Conservation (phyloP, 2,888 invertebrate species). For the Drosophila limbata region DNA sequence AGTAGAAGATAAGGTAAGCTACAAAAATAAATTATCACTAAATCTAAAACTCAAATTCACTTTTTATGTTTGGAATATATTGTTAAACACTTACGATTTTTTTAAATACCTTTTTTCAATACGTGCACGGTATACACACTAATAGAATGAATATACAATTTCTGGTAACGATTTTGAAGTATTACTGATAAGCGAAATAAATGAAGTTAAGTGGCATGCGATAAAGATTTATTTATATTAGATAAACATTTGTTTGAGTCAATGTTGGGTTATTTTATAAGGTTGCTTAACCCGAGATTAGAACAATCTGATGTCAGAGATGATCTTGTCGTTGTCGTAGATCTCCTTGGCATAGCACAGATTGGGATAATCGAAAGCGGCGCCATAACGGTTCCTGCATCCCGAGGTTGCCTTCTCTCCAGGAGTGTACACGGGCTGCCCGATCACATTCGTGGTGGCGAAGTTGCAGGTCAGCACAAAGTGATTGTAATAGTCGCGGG, state of each 20-base stretch:
- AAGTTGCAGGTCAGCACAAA: conserved; percentile 41
- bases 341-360: conserved; percentile 61
- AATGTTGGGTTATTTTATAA: background rate
- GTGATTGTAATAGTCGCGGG: conserved; percentile 36
- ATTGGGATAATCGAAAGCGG: conserved; percentile 58
- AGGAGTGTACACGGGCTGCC: conserved; percentile 35
- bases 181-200: background rate
- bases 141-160: background rate
- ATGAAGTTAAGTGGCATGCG: conserved; percentile 1
- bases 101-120: background rate
- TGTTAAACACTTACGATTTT: too few relatives aligned
- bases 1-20: background rate
- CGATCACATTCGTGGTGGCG: conserved; percentile 34
- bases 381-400: conserved; percentile 39
- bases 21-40: background rate
- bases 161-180: background rate
- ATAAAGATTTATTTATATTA: conserved; percentile 16
- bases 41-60: background rate
- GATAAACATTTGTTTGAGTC: background rate
- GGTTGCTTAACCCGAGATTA: background rate
- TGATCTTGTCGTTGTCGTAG: conserved; percentile 53
- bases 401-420: conserved; percentile 34
- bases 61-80: too few relatives aligned
- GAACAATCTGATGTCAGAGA: conserved; percentile 20
- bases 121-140: background rate